phyloP scores from a whole-genome alignment of 2,797 vertebrate genomes.

The Orestias chungarensis region DNA sequence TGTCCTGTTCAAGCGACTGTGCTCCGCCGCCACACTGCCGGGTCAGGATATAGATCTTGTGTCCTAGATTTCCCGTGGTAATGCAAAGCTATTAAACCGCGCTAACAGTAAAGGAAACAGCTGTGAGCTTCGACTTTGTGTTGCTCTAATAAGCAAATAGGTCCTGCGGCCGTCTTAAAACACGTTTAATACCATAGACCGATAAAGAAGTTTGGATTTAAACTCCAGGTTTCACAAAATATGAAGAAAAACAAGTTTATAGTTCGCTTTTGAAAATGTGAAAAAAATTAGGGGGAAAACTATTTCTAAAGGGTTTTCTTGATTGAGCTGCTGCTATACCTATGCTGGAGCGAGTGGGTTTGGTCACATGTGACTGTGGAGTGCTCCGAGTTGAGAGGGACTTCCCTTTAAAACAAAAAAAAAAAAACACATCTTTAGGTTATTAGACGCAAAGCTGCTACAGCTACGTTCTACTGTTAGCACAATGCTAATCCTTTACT shows the following conservation, averaged over 20 bases:
- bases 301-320: neutral
- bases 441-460: constrained; percentile 36
- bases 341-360: constrained; percentile 78
- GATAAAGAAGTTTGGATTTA: neutral
- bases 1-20: constrained; percentile 62
- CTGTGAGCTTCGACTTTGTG: constrained; percentile 6
- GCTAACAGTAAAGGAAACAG: constrained; percentile 18
- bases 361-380: constrained; percentile 74
- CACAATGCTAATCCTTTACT: constrained; percentile 36
- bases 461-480: constrained; percentile 58
- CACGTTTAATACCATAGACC: too few species aligned
- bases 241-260: neutral
- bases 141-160: neutral
- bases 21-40: constrained; percentile 45
- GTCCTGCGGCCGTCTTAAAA: too few species aligned
- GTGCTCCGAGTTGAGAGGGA: constrained; percentile 77
- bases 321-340: constrained; percentile 61
- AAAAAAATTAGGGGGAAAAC: neutral
- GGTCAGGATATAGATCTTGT: constrained; percentile 59
- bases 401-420: constrained; percentile 83
- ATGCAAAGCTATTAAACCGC: constrained; percentile 56
- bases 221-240: neutral
- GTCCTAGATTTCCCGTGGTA: constrained; percentile 54
- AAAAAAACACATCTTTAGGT: constrained; percentile 75
- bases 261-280: neutral